phyloP scores from a whole-genome alignment of 1,140 invertebrate genomes.

The Ceratosolen fusciceps region DNA sequence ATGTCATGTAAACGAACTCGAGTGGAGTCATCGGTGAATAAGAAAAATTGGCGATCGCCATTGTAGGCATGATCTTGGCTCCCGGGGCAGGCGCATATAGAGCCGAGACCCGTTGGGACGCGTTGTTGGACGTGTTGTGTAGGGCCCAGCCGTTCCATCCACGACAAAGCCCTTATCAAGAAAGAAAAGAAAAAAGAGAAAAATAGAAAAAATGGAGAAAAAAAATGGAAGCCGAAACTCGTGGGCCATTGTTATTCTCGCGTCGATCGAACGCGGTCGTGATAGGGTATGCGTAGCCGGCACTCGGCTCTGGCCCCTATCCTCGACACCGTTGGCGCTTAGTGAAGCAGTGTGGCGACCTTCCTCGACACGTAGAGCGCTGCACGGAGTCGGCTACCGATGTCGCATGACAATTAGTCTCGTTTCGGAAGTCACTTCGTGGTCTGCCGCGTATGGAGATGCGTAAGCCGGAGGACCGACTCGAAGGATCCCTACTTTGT shows the following conservation, averaged over 20 bases:
- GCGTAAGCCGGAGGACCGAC: background rate
- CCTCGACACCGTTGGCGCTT: background rate
- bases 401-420: background rate
- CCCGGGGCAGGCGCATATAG: no score
- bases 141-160: no score
- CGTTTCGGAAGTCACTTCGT: background rate
- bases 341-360: background rate
- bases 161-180: background rate
- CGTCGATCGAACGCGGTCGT: background rate
- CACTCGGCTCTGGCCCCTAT: background rate
- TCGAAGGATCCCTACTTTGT: background rate
- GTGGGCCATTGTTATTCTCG: background rate
- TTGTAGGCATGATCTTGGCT: no score
- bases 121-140: no score
- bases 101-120: no score
- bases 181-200: no score
- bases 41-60: no score
- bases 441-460: background rate
- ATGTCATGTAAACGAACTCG: no score
- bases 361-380: background rate
- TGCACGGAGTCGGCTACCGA: background rate
- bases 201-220: no score
- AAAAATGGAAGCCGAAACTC: background rate
- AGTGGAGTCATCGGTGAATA: no score
- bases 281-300: background rate